phyloP scores from a whole-genome alignment of 2,113 vertebrate species.

The Centropus unirufus region DNA sequence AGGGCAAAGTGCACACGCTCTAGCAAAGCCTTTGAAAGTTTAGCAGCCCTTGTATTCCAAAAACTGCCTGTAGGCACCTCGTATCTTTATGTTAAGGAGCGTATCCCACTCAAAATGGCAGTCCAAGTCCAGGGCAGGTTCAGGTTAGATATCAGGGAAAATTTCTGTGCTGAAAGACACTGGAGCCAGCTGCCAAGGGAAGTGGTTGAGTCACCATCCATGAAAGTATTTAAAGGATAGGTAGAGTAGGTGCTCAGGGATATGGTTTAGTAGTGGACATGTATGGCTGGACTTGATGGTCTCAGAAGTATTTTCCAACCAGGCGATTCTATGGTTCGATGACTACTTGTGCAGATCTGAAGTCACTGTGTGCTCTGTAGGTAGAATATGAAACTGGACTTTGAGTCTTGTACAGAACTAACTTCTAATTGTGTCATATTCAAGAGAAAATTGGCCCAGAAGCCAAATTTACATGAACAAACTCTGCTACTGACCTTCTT shows the following conservation, averaged over 20 bases:
- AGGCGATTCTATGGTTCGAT: too few relatives aligned
- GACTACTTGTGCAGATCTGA: neutral
- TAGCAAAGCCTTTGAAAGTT: slow-evolving; percentile 14
- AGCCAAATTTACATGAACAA: neutral
- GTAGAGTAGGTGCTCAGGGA: too few relatives aligned
- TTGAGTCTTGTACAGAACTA: neutral
- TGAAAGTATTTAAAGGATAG: too few relatives aligned
- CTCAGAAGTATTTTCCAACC: too few relatives aligned
- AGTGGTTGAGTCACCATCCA: too few relatives aligned
- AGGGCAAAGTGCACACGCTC: slow-evolving; percentile 31
- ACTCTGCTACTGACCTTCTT: neutral
- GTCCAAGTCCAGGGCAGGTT: neutral
- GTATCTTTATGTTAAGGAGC: neutral
- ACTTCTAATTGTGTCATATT: neutral
- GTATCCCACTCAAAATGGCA: neutral
- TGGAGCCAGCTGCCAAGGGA: too few relatives aligned
- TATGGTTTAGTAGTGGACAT: too few relatives aligned
- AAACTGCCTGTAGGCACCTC: neutral
- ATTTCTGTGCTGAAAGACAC: too few relatives aligned
- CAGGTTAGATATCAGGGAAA: too few relatives aligned
- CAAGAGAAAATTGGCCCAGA: neutral
- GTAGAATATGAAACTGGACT: neutral
- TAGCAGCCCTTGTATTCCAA: slow-evolving; percentile 7
- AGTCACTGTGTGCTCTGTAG: neutral
- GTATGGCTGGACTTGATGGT: too few relatives aligned